A percentile compares a stretch with the other conserved stretches of the same genome.
These are phyloP conservation scores for Tachysurus fulvidraco DNA, from an alignment of 2,113 vertebrate species.

Conservation along the genomic window DNA sequence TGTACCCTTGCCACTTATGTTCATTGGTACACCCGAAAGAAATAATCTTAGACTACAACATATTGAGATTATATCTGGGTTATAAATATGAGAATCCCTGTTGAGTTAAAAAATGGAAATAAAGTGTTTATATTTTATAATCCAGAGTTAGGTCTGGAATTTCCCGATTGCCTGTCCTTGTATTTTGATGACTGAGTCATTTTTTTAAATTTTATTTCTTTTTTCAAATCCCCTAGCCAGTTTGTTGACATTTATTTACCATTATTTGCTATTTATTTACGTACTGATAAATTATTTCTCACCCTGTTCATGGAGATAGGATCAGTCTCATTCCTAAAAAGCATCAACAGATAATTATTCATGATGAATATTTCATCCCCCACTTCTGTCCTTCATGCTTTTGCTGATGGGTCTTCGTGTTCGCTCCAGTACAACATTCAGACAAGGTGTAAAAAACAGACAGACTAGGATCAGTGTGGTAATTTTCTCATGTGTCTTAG, in stretches of 20 bases:
- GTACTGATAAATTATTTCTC: constrained; percentile 70
- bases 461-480: constrained; percentile 44
- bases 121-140: neutral
- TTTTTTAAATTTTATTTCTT: neutral
- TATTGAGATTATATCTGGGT: neutral
- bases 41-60: neutral
- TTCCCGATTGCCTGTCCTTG: neutral
- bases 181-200: neutral
- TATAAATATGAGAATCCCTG: neutral
- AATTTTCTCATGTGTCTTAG: constrained; percentile 40
- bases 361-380: constrained; percentile 74
- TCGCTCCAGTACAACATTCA: constrained; percentile 10
- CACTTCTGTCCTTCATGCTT: constrained; percentile 44
- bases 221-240: constrained; percentile 49
- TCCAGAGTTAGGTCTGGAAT: neutral
- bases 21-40: neutral
- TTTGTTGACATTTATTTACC: constrained; percentile 34
- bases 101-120: neutral
- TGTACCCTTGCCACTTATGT: neutral
- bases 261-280: constrained; percentile 60
- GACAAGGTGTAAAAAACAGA: constrained; percentile 9
- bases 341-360: constrained; percentile 68
- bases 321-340: constrained; percentile 53
- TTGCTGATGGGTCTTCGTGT: constrained; percentile 24
- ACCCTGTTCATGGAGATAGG: constrained; percentile 58